Evolutionary conservation across 1,140 invertebrate genomes (phyloP).

Genomic region (Eupristina koningsbergeri): DNA sequence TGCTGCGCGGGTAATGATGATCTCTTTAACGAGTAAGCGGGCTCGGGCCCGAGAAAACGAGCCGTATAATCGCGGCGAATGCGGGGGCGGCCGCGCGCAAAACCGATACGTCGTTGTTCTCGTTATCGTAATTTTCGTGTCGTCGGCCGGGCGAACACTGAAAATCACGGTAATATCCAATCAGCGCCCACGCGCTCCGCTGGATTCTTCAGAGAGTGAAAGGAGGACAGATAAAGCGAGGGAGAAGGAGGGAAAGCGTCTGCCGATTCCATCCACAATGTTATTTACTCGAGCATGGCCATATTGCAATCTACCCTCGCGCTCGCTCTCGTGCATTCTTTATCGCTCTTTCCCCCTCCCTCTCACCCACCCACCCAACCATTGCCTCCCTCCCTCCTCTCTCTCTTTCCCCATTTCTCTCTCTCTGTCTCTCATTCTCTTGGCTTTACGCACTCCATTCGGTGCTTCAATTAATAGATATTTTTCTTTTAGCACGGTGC

Average conservation of each 20-base stretch:
- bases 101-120: slow-evolving; percentile 18
- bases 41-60: slow-evolving; percentile 5
- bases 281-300: slow-evolving; percentile 29
- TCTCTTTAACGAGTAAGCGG: slow-evolving; percentile 37
- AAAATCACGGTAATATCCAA: slow-evolving; percentile 45
- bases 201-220: background rate
- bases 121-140: slow-evolving; percentile 48
- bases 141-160: background rate
- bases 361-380: background rate
- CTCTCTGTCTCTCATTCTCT: background rate
- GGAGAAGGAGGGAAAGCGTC: background rate
- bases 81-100: background rate
- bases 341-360: background rate
- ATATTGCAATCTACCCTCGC: slow-evolving; percentile 26
- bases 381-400: slow-evolving; percentile 31
- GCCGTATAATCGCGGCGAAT: slow-evolving; percentile 10
- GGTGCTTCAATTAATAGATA: slow-evolving; percentile 20
- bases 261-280: background rate
- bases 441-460: background rate
- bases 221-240: background rate
- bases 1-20: slow-evolving; percentile 6
- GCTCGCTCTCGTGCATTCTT: slow-evolving; percentile 20
- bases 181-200: slow-evolving; percentile 10
- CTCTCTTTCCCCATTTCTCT: slow-evolving; percentile 10
- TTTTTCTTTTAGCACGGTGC: slow-evolving; percentile 27